Evolutionary conservation across 2,113 vertebrate genomes (phyloP), one percentile per base, ranked within the genome.

Genomic region (Aleadryas rufinucha): DNA sequence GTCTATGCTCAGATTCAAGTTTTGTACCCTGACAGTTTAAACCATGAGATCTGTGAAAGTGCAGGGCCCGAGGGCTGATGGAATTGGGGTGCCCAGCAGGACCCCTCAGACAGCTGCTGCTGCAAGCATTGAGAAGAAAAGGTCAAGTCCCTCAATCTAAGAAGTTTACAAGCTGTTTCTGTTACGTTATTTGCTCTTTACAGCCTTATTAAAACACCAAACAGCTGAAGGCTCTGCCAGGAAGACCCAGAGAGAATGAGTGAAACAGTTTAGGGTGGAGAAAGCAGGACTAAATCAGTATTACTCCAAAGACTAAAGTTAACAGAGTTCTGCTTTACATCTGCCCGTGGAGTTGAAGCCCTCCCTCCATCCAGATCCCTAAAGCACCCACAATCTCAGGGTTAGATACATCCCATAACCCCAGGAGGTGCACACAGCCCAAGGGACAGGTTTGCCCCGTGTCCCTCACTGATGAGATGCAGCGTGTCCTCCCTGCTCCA

Each of bases 201-300:
- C 11, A 71, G 65, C 12, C 76, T 94, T 93, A 50, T 56, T 84
- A 90, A 96, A 77, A 69, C 57, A 88, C 33, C 52, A 54, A 81
- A 22, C 0, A 5, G 49, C 65, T 84, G 39, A 86, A 66, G 37
- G 57, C 24, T 82, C 65, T 79, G 61, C 39, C 17, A 13, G 49
- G 61, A 69, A 74, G 71, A 39, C 37, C 47, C 71, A 9, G 26
- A 80, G 35, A 53, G 44, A 81, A 86, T 10, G 26, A 65, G 49
- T 16, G 24, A 77, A 71, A 70, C 7, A 11, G 18, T 15, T 69
- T 74, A 44, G 3, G 17, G 35, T 47, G 31, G 9, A 70, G 72
- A 70, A 82, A 91, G 35, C 27, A 47, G 42, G 69, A 63, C 16
- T 23, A 81, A 83, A 69, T 22, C 22, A 28, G 8, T 7, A 17